A percentile compares a stretch with the other conserved stretches of the same genome.
Conservation (phyloP, 1,140 invertebrate species). For the Sitophilus oryzae region DNA sequence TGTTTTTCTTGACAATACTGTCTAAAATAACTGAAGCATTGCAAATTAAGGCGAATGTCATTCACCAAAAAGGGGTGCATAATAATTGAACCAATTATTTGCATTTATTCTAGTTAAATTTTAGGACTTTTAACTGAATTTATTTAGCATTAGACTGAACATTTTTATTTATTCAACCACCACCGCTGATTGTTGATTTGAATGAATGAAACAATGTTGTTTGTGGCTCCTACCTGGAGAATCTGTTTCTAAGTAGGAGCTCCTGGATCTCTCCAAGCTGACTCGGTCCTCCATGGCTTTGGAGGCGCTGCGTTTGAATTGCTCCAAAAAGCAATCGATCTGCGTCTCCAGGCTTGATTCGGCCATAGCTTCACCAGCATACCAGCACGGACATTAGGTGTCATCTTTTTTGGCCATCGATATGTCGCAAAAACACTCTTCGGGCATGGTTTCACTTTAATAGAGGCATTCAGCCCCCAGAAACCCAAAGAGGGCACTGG, state of each 20-base stretch:
- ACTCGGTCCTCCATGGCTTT: slow-evolving; percentile 60
- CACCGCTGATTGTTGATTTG: too few species aligned
- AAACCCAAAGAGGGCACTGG: slow-evolving; percentile 14
- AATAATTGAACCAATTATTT: not conserved
- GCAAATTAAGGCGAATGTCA: too few species aligned
- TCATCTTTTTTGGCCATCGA: slow-evolving; percentile 12
- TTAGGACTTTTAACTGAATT: too few species aligned
- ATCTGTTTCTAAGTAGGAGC: slow-evolving; percentile 32
- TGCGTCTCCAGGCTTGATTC: slow-evolving; percentile 65
- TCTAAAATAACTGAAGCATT: too few species aligned
- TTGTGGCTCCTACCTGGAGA: slow-evolving; percentile 22
- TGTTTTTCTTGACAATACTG: too few species aligned
- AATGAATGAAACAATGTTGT: not conserved
- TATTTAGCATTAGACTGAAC: too few species aligned
- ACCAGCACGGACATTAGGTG: slow-evolving; percentile 7
- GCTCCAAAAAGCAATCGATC: slow-evolving; percentile 75
- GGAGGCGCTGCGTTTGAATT: slow-evolving; percentile 68
- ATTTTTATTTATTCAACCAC: too few species aligned
- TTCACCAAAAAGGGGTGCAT: too few species aligned
- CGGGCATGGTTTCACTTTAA: slow-evolving; percentile 6
- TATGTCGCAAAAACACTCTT: slow-evolving; percentile 6
- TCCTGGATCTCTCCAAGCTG: slow-evolving; percentile 19
- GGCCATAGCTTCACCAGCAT: slow-evolving; percentile 46
- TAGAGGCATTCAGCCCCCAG: slow-evolving; percentile 4
- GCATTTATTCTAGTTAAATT: too few species aligned